Base-by-base conservation (phyloP, 1,140 invertebrate species). In the Solenopsis fugax region DNA sequence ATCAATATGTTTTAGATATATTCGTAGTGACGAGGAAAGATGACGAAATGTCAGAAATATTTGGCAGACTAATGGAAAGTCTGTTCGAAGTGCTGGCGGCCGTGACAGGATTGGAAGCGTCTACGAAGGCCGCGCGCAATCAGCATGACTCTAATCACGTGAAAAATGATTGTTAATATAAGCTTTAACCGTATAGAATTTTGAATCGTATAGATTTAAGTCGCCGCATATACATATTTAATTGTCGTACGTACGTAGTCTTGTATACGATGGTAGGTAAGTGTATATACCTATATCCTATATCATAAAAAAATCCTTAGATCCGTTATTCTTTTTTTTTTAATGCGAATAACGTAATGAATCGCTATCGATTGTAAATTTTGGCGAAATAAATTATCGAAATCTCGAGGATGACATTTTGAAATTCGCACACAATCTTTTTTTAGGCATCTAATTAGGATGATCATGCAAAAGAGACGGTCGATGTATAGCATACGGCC, bases 1-100 rank as follows among this genome's bases (percentile, higher is more conserved):
- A 37, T 81, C 2, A 29, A 64, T 62, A 54, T 41, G 88, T 93
- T 95, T 21, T 92, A 96, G 96, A 96, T 93, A 94, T 97, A 58
- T 96, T 97, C 90, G 96, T 97, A n/a, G 94, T 97, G 52, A 97
- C 96, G 4, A 93, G 95, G 65, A 94, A 95, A n/a, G 96, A 97
- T 85, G 94, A 96, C 81, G 97, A 97, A 92, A 95, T 97, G 87
- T 95, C 95, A 4, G 96, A 97, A 77, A 96, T 97, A 56, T 96
- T 97, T 90, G 95, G 95, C 60, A 96, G 96, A 92, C 92, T 98
- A 65, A 96, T 96, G 95, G 96, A 97, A 80, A 96, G 96, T 80
- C 95, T 97, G 52, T 96, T 97, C 90, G 96, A 97, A 94, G 95
- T 97, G 24, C 94, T 97, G 41, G 95, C 96, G 3, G 96, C 96